A percentile compares a stretch with the other conserved stretches of the same genome.
Evolutionary conservation across 2,888 invertebrate genomes (phyloP).

Genomic region (Monopis laevigella): DNA sequence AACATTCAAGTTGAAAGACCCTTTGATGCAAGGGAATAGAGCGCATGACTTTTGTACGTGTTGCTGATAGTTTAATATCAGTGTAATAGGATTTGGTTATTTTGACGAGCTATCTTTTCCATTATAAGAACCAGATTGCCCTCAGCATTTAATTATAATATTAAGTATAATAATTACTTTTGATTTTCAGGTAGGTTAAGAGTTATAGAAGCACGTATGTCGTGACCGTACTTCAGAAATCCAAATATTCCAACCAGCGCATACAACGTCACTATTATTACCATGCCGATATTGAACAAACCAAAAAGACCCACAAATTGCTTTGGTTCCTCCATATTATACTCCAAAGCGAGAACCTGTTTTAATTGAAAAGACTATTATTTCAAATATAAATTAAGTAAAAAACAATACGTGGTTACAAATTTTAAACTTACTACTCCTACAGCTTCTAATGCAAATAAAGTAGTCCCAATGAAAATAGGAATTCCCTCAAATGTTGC

Average conservation of each 20-base stretch:
- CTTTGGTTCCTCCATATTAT: conserved; percentile 88
- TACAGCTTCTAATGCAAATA: conserved; percentile 87
- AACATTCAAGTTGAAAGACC: too few species aligned
- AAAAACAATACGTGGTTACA: too few species aligned
- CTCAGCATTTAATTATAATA: not conserved
- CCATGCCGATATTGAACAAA: conserved; percentile 83
- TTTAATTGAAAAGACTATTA: not conserved
- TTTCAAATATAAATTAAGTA: too few species aligned
- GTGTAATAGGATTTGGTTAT: too few species aligned
- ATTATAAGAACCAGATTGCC: not conserved
- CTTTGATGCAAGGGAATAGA: too few species aligned
- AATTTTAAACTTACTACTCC: conserved; percentile 68
- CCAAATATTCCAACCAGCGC: conserved; percentile 86
- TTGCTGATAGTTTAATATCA: too few species aligned
- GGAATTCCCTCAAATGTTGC: conserved; percentile 67
- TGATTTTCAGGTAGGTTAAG: conserved; percentile 76
- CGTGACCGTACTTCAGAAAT: conserved; percentile 81
- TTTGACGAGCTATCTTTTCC: too few species aligned
- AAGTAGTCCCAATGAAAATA: conserved; percentile 85
- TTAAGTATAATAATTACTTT: conserved; percentile 54
- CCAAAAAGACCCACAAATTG: conserved; percentile 80
- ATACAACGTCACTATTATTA: conserved; percentile 78
- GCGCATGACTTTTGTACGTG: too few species aligned
- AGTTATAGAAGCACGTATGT: conserved; percentile 81
- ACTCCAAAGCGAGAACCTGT: conserved; percentile 90